Evolutionary conservation across 2,888 invertebrate genomes (phyloP).

Genomic region (Diachrysia chrysitis): DNA sequence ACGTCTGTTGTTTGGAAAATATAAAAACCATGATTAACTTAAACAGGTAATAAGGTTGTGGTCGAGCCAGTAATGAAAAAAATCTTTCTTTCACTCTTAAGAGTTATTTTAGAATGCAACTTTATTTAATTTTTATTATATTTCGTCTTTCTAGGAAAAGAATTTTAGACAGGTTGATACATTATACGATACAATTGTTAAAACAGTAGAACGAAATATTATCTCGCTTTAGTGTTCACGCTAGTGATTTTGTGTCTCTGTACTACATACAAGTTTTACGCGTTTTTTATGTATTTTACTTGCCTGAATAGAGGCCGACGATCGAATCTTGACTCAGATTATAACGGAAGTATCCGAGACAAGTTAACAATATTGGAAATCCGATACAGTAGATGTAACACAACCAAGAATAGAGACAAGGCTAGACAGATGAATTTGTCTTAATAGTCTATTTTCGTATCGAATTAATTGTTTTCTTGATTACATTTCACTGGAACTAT

Average conservation of each 20-base stretch:
- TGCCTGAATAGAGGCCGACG: constrained; percentile 11
- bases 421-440: constrained; percentile 35
- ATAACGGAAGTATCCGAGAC: constrained; percentile 23
- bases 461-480: constrained; percentile 15
- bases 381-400: constrained; percentile 35
- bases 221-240: constrained; percentile 44
- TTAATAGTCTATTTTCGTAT: constrained; percentile 25
- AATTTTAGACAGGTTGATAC: not conserved
- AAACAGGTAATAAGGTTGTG: not conserved
- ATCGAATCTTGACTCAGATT: constrained; percentile 10
- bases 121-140: not conserved
- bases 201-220: constrained; percentile 31
- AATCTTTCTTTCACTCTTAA: not conserved
- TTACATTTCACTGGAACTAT: constrained; percentile 3
- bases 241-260: constrained; percentile 29
- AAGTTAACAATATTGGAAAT: constrained; percentile 28
- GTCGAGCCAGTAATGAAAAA: not conserved
- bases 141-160: not conserved
- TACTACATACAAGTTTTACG: constrained; percentile 41
- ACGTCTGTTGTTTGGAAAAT: not conserved
- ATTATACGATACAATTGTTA: constrained; percentile 8
- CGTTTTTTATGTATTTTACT: constrained; percentile 14
- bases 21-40: not conserved
- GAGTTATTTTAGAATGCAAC: not conserved
- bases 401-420: constrained; percentile 53